Evolutionary conservation across 2,797 vertebrate genomes (phyloP).

Genomic region (Lateolabrax maculatus): DNA sequence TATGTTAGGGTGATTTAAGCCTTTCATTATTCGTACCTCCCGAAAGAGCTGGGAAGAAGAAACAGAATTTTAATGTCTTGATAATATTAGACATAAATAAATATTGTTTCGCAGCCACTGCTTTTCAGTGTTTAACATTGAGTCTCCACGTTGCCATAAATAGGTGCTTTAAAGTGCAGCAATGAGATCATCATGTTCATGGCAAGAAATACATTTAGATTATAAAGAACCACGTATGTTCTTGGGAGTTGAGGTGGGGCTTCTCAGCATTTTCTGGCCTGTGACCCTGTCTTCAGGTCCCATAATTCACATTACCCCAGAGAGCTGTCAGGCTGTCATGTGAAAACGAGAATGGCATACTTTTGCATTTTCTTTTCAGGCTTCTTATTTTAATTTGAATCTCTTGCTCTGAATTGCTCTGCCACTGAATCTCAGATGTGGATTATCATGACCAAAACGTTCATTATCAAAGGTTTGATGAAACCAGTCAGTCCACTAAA

Average conservation of each 20-base stretch:
- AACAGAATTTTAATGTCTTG: conserved; percentile 30
- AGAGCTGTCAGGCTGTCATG: background rate
- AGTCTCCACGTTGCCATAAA: background rate
- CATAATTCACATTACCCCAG: background rate
- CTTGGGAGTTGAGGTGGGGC: background rate
- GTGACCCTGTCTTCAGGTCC: background rate
- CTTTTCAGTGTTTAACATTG: background rate
- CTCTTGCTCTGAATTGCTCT: background rate
- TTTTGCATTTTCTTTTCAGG: too few species aligned
- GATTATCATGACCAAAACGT: background rate
- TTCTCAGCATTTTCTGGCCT: background rate
- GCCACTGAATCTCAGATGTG: background rate
- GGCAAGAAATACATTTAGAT: background rate
- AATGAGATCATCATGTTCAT: background rate
- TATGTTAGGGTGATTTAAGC: conserved; percentile 95
- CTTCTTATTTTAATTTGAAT: too few species aligned
- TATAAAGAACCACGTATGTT: background rate
- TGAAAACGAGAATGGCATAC: background rate
- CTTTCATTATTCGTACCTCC: conserved; percentile 96
- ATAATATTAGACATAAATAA: conserved; percentile 1
- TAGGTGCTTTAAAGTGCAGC: background rate
- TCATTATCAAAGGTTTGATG: background rate
- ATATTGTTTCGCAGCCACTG: background rate
- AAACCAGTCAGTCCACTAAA: background rate
- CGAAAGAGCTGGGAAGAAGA: conserved; percentile 89